These are phyloP conservation scores for Margarornis squamiger DNA, from an alignment of 2,797 vertebrate species.

Conservation along the genomic window DNA sequence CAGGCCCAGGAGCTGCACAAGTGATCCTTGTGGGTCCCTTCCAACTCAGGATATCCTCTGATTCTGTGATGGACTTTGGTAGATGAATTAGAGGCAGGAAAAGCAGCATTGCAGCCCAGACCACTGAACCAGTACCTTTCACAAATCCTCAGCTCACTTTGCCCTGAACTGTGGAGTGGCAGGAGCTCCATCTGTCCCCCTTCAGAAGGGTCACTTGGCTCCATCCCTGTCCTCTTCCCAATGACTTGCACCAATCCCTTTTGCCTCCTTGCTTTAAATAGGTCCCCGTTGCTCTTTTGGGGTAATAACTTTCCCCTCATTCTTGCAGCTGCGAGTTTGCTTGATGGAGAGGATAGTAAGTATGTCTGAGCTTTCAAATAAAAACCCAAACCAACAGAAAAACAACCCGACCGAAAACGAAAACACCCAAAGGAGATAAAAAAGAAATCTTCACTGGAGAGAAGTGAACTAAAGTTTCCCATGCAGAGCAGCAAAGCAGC, in stretches of 20 bases:
- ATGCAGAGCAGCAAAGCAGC: constrained; percentile 12
- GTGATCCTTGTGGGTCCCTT: not conserved
- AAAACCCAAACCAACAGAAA: not conserved
- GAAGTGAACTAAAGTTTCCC: constrained; percentile 31
- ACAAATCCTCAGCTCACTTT: not conserved
- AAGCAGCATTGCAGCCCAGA: not conserved
- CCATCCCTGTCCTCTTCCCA: not conserved
- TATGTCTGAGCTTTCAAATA: not conserved
- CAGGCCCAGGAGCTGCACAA: not conserved
- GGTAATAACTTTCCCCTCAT: not conserved
- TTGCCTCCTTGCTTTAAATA: not conserved
- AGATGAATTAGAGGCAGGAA: not conserved
- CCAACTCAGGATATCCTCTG: not conserved
- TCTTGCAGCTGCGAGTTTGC: not conserved
- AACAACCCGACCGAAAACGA: not conserved
- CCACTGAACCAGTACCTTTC: not conserved
- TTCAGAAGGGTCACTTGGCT: not conserved
- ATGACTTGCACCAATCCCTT: not conserved
- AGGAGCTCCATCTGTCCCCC: not conserved
- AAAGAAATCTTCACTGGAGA: not conserved
- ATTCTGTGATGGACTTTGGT: not conserved
- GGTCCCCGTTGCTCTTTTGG: not conserved
- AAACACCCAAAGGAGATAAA: constrained; percentile 9
- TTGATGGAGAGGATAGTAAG: not conserved
- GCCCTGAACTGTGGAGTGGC: not conserved